Evolutionary conservation across 2,113 vertebrate genomes (phyloP).

Genomic region (Elaphurus davidianus): DNA sequence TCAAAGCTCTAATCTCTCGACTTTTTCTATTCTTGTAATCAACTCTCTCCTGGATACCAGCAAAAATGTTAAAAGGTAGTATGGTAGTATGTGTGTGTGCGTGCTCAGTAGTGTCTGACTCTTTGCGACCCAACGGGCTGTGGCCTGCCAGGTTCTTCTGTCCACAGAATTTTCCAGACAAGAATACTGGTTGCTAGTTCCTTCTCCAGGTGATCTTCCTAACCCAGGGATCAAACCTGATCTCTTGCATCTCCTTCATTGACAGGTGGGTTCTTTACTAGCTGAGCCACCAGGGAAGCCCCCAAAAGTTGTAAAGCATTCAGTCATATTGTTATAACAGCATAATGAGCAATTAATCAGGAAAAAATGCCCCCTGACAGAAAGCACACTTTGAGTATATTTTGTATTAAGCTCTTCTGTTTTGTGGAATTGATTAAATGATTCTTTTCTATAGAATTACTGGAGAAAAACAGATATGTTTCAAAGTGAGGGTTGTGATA

Average conservation of each 20-base stretch:
- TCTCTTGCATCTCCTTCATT: not conserved
- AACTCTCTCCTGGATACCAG: conserved; percentile 53
- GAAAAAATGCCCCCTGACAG: conserved; percentile 47
- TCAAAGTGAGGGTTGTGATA: conserved; percentile 10
- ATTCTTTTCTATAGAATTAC: conserved; percentile 71
- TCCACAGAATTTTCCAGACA: not conserved
- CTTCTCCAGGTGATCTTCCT: not conserved
- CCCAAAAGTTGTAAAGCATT: not conserved
- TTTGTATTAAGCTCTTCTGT: conserved; percentile 63
- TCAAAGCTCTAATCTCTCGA: not conserved
- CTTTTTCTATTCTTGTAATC: conserved; percentile 50
- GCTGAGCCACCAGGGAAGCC: not conserved
- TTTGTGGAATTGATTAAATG: conserved; percentile 75
- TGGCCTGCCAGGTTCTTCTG: not conserved
- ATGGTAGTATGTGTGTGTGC: conserved; percentile 24
- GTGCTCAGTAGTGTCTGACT: not conserved
- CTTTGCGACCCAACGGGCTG: not conserved
- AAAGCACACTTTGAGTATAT: conserved; percentile 66
- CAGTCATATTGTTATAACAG: conserved; percentile 63
- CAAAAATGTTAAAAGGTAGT: conserved; percentile 73
- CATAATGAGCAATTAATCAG: conserved; percentile 74
- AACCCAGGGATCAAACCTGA: not conserved
- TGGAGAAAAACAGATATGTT: conserved; percentile 61
- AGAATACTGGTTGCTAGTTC: not conserved
- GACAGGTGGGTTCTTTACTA: not conserved